A percentile compares a stretch with the other conserved stretches of the same genome.
phyloP scores from a whole-genome alignment of 2,888 invertebrate genomes.

The Ephialtes manifestator region DNA sequence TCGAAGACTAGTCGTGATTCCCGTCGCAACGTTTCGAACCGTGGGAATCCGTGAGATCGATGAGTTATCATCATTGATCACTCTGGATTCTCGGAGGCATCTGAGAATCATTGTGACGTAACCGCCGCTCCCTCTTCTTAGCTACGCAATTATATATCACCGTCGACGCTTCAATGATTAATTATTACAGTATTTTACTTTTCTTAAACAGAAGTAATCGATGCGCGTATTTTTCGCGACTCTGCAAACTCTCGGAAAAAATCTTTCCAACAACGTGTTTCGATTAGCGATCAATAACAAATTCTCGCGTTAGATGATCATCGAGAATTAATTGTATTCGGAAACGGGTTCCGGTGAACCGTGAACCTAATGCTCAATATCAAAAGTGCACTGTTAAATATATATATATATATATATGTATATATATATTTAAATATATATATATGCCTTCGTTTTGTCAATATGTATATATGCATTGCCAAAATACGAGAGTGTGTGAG shows the following conservation, averaged over 20 bases:
- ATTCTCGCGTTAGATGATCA: slow-evolving; percentile 9
- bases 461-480: slow-evolving; percentile 66
- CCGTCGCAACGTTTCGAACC: slow-evolving; percentile 70
- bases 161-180: slow-evolving; percentile 77
- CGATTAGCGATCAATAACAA: slow-evolving; percentile 36
- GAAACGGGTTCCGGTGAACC: slow-evolving; percentile 45
- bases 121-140: slow-evolving; percentile 62
- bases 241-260: slow-evolving; percentile 21
- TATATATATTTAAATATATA: too few species aligned
- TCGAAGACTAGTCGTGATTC: slow-evolving; percentile 79
- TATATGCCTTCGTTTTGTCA: slow-evolving; percentile 68
- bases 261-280: slow-evolving; percentile 28
- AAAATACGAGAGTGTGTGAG: slow-evolving; percentile 52
- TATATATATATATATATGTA: slow-evolving; percentile 67
- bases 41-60: slow-evolving; percentile 46
- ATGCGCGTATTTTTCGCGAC: slow-evolving; percentile 20
- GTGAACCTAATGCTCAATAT: slow-evolving; percentile 76
- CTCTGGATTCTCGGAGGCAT: slow-evolving; percentile 42
- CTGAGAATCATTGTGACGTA: slow-evolving; percentile 66
- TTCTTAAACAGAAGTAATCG: slow-evolving; percentile 22
- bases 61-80: slow-evolving; percentile 35
- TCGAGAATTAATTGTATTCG: slow-evolving; percentile 27
- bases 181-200: slow-evolving; percentile 51
- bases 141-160: slow-evolving; percentile 77
- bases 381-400: slow-evolving; percentile 78